Conservation (phyloP, 1,140 invertebrate species). For the Meloidogyne hapla region DNA sequence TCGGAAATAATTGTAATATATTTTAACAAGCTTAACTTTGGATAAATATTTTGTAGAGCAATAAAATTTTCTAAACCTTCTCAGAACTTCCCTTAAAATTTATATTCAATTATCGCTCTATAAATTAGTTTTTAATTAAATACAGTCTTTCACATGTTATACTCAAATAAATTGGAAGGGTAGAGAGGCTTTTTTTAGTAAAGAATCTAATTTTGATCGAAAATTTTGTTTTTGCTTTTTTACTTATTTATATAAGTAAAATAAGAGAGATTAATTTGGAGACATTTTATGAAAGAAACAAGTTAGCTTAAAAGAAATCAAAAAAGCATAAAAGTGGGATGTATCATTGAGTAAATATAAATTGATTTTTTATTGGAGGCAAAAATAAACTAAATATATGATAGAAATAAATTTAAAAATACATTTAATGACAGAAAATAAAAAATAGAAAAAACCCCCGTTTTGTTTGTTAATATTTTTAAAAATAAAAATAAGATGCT, state of each 20-base stretch:
- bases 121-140: background rate
- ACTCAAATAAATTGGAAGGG: background rate
- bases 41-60: background rate
- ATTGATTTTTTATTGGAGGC: background rate
- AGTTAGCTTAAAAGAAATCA: background rate
- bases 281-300: constrained; percentile 4
- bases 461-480: too few relatives aligned
- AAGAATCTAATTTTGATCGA: background rate
- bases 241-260: background rate
- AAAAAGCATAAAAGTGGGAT: background rate
- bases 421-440: too few relatives aligned
- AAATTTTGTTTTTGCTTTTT: background rate
- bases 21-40: too few relatives aligned
- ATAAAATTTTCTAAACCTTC: background rate
- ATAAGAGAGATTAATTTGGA: constrained; percentile 6
- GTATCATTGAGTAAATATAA: background rate
- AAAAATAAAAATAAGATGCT: too few relatives aligned
- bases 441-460: too few relatives aligned
- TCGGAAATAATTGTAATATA: background rate
- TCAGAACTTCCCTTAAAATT: background rate
- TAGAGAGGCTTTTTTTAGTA: background rate
- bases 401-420: too few relatives aligned
- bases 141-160: background rate
- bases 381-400: background rate
- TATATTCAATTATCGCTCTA: background rate